Evolutionary conservation across 2,113 vertebrate genomes (phyloP), one percentile per base, ranked within the genome.

Genomic region (Serinus canaria): DNA sequence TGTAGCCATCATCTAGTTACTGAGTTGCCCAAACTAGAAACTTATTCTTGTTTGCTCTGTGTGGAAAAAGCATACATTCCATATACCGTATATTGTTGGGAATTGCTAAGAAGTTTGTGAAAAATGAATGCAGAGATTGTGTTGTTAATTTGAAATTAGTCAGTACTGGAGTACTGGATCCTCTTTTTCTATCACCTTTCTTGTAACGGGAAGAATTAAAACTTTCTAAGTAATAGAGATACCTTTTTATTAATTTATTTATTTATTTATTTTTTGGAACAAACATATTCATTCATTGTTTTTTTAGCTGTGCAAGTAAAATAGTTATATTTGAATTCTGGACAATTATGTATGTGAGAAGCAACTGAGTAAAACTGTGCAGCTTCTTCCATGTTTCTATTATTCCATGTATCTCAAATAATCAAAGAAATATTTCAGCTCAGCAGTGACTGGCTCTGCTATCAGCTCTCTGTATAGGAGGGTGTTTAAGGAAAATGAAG

Each of bases 1-100:
- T 92, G n/a, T 79, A 94, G 55, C 79, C 50, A 86, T 91, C 83
- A 89, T 91, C 94, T 96, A 96, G 97, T 96, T 97, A 96, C 46
- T 88, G 64, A 93, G 22, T 59, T 76, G 28, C 55, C 63, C 66
- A 92, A 95, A 95, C 67, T 60, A 97, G 93, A 96, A 96, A 92
- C 76, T 89, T 69, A 47, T 31, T 95, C 25, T 52, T 87, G 72
- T 77, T 91, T 90, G 70, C 44, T 92, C 90, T 68, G 30, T 87
- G 83, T 94, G 56, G 82, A 73, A 93, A 73, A 49, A 85, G 46
- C 55, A 72, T 79, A 15, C 41, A 89, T 88, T 95, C 62, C 63
- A 75, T 72, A n/a, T 35, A 9, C 50, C 70, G 37, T 73, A 62
- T 9, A 1, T 46, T 91, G 6, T 5, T 89, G 27, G 23, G 21